These are phyloP conservation scores for Salarias fasciatus DNA, from an alignment of 2,797 vertebrate species.

Conservation along the genomic window DNA sequence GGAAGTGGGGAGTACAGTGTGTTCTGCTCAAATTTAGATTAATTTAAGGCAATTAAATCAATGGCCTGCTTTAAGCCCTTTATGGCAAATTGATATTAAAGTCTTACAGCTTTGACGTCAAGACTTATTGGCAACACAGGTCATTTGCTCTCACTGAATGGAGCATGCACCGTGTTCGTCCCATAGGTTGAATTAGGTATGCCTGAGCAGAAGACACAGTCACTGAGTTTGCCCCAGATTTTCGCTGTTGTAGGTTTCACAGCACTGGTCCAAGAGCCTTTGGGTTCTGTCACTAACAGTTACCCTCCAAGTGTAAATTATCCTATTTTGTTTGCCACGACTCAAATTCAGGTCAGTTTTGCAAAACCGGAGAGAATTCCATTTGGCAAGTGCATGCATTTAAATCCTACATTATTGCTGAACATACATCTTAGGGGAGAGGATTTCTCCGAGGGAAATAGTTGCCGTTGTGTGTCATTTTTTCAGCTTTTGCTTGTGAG, in stretches of 20 bases:
- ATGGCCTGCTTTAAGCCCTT: too few species aligned
- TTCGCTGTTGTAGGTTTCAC: conserved; percentile 48
- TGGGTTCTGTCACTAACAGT: conserved; percentile 66
- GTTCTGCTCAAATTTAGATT: conserved; percentile 11
- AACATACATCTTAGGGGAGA: not conserved
- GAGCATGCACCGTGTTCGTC: conserved; percentile 13
- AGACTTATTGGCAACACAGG: not conserved
- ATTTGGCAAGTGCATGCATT: conserved; percentile 9
- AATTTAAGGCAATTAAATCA: not conserved
- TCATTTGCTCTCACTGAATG: conserved; percentile 11
- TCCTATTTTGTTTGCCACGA: conserved; percentile 44
- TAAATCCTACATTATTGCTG: not conserved
- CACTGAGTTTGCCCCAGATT: conserved; percentile 76
- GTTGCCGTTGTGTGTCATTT: not conserved
- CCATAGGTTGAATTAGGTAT: conserved; percentile 70
- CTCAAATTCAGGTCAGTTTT: conserved; percentile 52
- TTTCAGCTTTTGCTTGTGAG: not conserved
- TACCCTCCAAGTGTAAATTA: conserved; percentile 57
- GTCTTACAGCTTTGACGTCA: not conserved
- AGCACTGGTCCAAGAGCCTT: conserved; percentile 51
- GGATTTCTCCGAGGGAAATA: not conserved
- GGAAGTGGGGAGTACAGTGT: not conserved
- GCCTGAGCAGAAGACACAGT: conserved; percentile 70
- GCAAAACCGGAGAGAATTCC: conserved; percentile 20
- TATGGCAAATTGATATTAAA: too few species aligned